Percentiles rank a stretch among this genome's conserved stretches.
Evolutionary conservation across 2,888 invertebrate genomes (phyloP).

Genomic region (Ditula angustiorana): DNA sequence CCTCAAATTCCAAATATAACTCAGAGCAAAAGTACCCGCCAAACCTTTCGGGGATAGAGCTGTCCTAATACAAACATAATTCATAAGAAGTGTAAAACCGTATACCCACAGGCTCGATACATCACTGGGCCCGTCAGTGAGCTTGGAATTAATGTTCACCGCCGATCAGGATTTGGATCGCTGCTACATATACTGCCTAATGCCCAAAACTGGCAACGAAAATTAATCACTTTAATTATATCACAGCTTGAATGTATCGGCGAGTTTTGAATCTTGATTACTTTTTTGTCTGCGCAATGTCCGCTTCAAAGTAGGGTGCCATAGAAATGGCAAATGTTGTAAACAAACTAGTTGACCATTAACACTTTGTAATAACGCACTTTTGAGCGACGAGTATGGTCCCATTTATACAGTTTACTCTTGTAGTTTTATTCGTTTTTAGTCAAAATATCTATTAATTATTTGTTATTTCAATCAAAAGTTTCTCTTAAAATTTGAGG

Average conservation of each 20-base stretch:
- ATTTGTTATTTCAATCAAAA: no score
- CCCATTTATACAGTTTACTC: no score
- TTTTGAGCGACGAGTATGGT: no score
- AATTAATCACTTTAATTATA: not conserved
- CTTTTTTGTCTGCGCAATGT: no score
- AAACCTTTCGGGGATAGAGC: constrained; percentile 16
- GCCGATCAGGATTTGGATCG: constrained; percentile 11
- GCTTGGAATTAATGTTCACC: constrained; percentile 27
- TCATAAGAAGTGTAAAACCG: constrained; percentile 44
- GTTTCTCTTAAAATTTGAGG: no score
- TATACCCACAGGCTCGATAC: constrained; percentile 43
- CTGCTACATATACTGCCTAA: not conserved
- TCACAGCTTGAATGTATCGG: not conserved
- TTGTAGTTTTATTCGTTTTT: no score
- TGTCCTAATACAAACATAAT: constrained; percentile 43
- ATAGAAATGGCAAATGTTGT: no score
- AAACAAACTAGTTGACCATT: no score
- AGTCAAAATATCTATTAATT: no score
- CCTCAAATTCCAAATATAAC: not conserved
- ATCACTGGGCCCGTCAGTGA: constrained; percentile 35
- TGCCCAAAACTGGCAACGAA: not conserved
- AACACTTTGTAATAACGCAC: no score
- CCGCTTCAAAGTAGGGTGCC: no score
- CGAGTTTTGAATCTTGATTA: no score
- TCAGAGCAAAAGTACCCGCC: not conserved